Percentiles rank a stretch among this genome's conserved stretches.
These are phyloP conservation scores for Ceratitis capitata DNA, from an alignment of 1,140 invertebrate genomes.

Conservation along the genomic window DNA sequence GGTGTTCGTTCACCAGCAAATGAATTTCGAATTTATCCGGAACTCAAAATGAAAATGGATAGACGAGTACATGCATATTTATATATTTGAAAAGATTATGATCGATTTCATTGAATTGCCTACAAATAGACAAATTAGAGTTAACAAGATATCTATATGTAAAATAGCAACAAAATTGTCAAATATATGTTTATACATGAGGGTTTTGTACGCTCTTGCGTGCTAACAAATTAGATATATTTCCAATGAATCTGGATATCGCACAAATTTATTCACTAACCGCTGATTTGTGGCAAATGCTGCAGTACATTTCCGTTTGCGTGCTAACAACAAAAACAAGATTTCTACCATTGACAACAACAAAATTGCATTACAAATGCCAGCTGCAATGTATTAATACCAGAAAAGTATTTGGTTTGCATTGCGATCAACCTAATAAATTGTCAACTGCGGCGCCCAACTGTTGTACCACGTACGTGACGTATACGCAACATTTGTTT, in stretches of 20 bases:
- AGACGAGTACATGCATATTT: background rate
- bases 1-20: background rate
- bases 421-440: constrained; percentile 28
- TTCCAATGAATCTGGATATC: constrained; percentile 21
- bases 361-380: background rate
- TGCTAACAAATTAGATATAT: background rate
- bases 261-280: constrained; percentile 27
- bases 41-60: background rate
- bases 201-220: background rate
- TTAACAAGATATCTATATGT: background rate
- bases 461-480: background rate
- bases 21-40: background rate
- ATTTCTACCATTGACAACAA: background rate
- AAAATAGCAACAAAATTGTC: background rate
- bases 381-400: background rate
- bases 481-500: constrained; percentile 26
- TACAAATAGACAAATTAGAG: constrained; percentile 29
- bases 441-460: background rate
- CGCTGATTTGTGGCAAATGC: constrained; percentile 32
- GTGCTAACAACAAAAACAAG: background rate
- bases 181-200: background rate
- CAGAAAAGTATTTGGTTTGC: background rate
- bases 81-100: background rate
- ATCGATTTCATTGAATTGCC: constrained; percentile 26
- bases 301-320: constrained; percentile 26